A percentile compares a stretch with the other conserved stretches of the same genome.
These are phyloP conservation scores for Stegostoma tigrinum DNA, from an alignment of 2,113 vertebrate species.

Conservation along the genomic window DNA sequence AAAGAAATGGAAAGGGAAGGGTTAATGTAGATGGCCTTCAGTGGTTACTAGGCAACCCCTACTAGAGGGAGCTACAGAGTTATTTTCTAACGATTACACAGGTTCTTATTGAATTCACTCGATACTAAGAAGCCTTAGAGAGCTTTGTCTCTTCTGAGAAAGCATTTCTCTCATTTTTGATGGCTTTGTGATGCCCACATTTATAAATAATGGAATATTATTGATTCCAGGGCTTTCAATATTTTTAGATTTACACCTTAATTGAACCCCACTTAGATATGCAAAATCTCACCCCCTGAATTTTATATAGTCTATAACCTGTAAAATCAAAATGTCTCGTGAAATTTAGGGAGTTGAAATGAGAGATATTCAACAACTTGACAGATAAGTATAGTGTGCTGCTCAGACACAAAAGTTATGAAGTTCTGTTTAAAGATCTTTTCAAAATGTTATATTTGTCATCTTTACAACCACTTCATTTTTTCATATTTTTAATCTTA, in stretches of 20 bases:
- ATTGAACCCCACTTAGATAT: neutral
- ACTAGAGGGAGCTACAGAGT: constrained; percentile 32
- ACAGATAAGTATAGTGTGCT: neutral
- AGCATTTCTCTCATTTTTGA: neutral
- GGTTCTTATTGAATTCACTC: neutral
- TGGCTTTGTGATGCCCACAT: neutral
- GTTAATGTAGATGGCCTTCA: constrained; percentile 10
- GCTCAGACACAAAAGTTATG: neutral
- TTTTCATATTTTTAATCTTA: neutral
- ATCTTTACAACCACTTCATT: neutral
- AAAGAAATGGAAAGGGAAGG: neutral
- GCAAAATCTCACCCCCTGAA: neutral
- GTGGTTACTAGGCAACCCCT: constrained; percentile 35
- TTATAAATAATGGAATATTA: neutral
- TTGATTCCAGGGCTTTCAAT: neutral
- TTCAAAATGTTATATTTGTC: neutral
- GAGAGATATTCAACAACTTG: neutral
- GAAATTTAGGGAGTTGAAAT: neutral
- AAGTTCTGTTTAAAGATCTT: neutral
- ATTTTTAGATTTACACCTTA: constrained; percentile 1
- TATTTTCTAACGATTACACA: neutral
- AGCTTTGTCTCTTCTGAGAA: neutral
- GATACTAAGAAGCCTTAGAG: neutral
- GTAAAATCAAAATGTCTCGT: neutral
- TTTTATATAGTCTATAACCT: neutral